A percentile compares a stretch with the other conserved stretches of the same genome.
Conservation (phyloP, 2,113 vertebrate species). For the Caranx ignobilis region DNA sequence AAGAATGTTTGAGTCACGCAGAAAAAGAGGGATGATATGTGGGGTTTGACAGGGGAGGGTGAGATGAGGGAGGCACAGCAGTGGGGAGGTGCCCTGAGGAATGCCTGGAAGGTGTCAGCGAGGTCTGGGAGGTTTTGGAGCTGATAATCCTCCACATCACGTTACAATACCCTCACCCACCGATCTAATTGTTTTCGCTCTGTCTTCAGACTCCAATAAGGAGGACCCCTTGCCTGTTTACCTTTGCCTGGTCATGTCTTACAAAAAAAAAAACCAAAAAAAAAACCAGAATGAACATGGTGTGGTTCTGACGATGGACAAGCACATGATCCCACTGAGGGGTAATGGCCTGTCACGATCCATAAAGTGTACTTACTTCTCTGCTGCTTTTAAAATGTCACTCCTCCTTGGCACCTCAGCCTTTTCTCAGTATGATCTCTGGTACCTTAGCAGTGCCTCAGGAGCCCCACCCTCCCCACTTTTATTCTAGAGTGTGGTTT, state of each 20-base stretch:
- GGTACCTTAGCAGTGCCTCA: constrained; percentile 51
- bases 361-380: constrained; percentile 52
- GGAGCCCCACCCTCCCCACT: constrained; percentile 25
- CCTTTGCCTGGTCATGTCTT: constrained; percentile 14
- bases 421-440: constrained; percentile 63
- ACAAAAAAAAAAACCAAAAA: constrained; percentile 16
- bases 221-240: constrained; percentile 14
- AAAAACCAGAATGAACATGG: constrained; percentile 21
- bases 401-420: constrained; percentile 43
- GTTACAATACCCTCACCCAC: constrained; percentile 50
- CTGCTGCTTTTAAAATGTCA: constrained; percentile 58
- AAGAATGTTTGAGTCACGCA: constrained; percentile 72
- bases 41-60: constrained; percentile 65
- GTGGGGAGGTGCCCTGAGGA: constrained; percentile 77
- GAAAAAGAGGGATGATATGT: constrained; percentile 69
- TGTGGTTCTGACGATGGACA: constrained; percentile 17
- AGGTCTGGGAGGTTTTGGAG: constrained; percentile 50
- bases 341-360: constrained; percentile 24
- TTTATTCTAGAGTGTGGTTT: constrained; percentile 49
- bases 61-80: constrained; percentile 47
- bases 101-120: constrained; percentile 79
- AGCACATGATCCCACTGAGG: constrained; percentile 20
- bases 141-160: constrained; percentile 71
- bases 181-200: constrained; percentile 26
- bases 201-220: constrained; percentile 5